Percentiles rank a stretch among this genome's conserved stretches.
Conservation (phyloP, 2,888 invertebrate species). For the Plusia festucae region DNA sequence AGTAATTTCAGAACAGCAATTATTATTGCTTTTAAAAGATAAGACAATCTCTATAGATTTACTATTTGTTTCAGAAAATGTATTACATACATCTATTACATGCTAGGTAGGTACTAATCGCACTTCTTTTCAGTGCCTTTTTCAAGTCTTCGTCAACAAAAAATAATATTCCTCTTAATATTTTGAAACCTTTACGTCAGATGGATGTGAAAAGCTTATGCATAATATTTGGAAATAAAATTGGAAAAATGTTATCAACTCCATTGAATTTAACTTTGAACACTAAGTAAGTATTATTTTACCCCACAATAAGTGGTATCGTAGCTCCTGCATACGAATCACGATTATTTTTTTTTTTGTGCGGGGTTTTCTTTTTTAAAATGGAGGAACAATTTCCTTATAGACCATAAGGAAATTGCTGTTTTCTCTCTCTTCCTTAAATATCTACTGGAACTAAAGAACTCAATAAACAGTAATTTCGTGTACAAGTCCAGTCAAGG, state of each 20-base stretch:
- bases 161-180: constrained; percentile 16
- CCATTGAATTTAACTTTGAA: constrained; percentile 66
- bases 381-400: neutral
- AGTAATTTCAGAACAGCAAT: neutral
- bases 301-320: no score
- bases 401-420: neutral
- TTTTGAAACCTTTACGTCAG: constrained; percentile 36
- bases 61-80: no score
- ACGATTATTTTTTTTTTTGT: no score
- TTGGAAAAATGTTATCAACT: constrained; percentile 65
- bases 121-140: constrained; percentile 8
- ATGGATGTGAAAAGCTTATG: constrained; percentile 61
- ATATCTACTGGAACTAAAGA: neutral
- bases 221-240: constrained; percentile 71
- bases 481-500: no score
- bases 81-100: rapidly evolving
- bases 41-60: no score
- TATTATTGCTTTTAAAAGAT: no score
- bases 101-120: neutral
- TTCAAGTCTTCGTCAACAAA: constrained; percentile 20
- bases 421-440: neutral
- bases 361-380: neutral
- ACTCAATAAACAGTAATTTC: neutral
- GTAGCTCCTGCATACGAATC: no score
- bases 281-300: constrained; percentile 65